These are phyloP conservation scores for Eulithis testata DNA, from an alignment of 2,888 invertebrate genomes.

Conservation along the genomic window DNA sequence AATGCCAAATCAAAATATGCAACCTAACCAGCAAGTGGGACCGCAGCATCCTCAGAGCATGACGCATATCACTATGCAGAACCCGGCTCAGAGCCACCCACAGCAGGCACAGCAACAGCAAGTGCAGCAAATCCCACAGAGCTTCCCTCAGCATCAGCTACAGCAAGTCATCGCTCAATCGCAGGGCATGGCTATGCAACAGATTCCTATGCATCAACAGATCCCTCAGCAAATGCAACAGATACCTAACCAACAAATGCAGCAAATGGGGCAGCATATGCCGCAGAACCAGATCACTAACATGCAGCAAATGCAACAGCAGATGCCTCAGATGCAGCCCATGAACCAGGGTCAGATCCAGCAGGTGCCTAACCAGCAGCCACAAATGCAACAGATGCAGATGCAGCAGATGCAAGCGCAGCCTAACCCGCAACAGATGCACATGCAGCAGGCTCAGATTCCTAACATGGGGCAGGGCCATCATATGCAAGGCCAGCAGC, in stretches of 20 bases:
- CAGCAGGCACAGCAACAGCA: constrained; percentile 75
- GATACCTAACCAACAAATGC: constrained; percentile 82
- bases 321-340: constrained; percentile 80
- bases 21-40: constrained; percentile 71
- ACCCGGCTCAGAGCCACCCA: constrained; percentile 67
- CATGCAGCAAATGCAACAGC: constrained; percentile 81
- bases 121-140: constrained; percentile 82
- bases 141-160: constrained; percentile 81
- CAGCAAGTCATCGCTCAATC: constrained; percentile 81
- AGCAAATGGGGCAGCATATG: constrained; percentile 78
- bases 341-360: constrained; percentile 77
- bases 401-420: constrained; percentile 81
- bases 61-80: constrained; percentile 81
- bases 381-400: constrained; percentile 82
- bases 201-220: constrained; percentile 82
- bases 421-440: constrained; percentile 78
- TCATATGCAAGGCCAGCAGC: constrained; percentile 78
- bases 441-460: constrained; percentile 81
- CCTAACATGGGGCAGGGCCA: constrained; percentile 77
- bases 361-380: constrained; percentile 77
- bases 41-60: constrained; percentile 82
- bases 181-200: constrained; percentile 80
- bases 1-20: constrained; percentile 76
- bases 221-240: constrained; percentile 83
- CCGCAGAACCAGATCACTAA: constrained; percentile 78